Conservation (phyloP, 2,888 invertebrate genomes). For the Erebia palarica region DNA sequence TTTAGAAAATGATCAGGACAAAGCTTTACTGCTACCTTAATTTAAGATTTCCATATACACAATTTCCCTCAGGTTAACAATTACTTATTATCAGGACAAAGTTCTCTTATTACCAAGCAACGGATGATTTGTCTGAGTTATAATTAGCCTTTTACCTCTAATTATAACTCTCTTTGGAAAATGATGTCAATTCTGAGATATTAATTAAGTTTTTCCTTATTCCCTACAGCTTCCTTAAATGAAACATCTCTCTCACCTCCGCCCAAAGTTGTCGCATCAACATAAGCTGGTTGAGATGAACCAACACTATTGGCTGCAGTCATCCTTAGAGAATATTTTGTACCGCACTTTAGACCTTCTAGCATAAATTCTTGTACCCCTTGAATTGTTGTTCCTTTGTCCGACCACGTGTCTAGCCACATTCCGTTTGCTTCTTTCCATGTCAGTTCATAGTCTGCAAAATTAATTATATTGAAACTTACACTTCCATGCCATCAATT, state of each 20-base stretch:
- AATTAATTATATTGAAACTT: too few species aligned
- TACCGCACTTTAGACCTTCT: slow-evolving; percentile 91
- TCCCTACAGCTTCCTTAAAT: too few species aligned
- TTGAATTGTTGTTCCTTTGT: slow-evolving; percentile 82
- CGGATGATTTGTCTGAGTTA: too few species aligned
- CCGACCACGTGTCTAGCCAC: slow-evolving; percentile 83
- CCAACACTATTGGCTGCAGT: slow-evolving; percentile 92
- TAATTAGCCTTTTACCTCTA: too few species aligned
- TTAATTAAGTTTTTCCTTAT: background rate
- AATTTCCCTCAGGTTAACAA: background rate
- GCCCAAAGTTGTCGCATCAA: slow-evolving; percentile 83
- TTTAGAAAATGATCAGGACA: background rate
- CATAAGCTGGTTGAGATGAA: slow-evolving; percentile 85
- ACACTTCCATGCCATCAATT: too few species aligned
- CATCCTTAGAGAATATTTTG: slow-evolving; percentile 89
- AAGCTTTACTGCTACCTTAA: background rate
- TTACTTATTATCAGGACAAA: too few species aligned
- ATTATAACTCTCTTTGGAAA: too few species aligned
- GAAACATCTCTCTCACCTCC: slow-evolving; percentile 66
- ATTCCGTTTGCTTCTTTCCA: slow-evolving; percentile 77
- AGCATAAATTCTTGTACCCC: slow-evolving; percentile 84
- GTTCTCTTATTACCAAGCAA: too few species aligned
- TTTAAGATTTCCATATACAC: background rate
- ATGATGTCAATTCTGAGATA: too few species aligned
- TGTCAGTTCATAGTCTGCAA: slow-evolving; percentile 71